Base-by-base conservation (phyloP, 2,888 invertebrate species). In the Luffia ferchaultella region DNA sequence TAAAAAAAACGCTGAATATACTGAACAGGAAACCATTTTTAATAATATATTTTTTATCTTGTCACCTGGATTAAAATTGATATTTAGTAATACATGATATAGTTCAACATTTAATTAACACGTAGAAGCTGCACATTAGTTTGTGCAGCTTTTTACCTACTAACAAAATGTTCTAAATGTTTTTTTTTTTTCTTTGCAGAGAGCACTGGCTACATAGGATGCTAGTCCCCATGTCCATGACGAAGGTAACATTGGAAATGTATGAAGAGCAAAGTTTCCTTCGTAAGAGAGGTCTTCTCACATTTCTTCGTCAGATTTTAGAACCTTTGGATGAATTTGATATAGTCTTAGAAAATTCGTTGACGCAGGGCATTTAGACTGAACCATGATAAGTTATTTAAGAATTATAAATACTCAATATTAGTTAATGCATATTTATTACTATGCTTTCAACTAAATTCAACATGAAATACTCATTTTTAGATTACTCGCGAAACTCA, bases 191-290 rank as follows among this genome's bases (percentile, higher is more conserved):
- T 48, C 53, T 60, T 76, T 77, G 51, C 73, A 95, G 95, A 62
- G 95, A 95, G 68, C 94, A 94, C 72, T 87, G 95, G 70, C 86
- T 99, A 49, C 95, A 97, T 67, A 90, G 94, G 51, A 93, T 97
- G 89, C 82, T 98, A 50, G 89, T 91, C n/a, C 93, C 96, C 46
- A 93, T 98, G 89, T 92, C 97, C 1, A 85, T 90, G 63, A 93
- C 95, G 16, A 92, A 95, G 55, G 92, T 95, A 2, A 96, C 97
- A 0, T 73, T 86, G 5, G 96, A 96, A 67, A 95, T 98, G 95
- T 99, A 96, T 68, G 98, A 98, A 68, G 97, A 98, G 67, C 91
- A 92, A 61, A 97, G 98, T 50, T 98, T 99, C 74, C 85, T 99
- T 54, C 89, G 98, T 51, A 94, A 95, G 64, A 88, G 92, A 50